Evolutionary conservation across 2,113 vertebrate genomes (phyloP).

Genomic region (Phycodurus eques): DNA sequence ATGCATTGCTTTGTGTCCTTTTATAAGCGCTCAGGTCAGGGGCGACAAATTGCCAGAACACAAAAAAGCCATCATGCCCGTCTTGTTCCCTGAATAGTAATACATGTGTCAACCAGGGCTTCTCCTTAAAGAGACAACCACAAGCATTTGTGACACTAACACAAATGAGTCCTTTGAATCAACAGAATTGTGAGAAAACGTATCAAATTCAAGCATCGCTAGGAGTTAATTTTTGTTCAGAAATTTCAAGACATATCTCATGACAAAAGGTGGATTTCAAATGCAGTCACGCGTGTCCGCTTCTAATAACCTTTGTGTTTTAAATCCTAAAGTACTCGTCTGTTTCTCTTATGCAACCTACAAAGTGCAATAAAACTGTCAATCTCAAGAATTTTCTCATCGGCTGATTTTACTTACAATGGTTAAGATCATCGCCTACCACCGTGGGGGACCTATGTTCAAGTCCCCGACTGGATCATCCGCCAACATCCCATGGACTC

Average conservation of each 20-base stretch:
- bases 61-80: constrained; percentile 31
- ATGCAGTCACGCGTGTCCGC: background rate
- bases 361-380: too few relatives aligned
- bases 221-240: background rate
- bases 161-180: constrained; percentile 43
- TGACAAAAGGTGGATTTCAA: background rate
- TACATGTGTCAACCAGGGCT: constrained; percentile 32
- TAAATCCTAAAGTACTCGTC: too few relatives aligned
- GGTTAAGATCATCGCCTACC: too few relatives aligned
- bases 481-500: too few relatives aligned
- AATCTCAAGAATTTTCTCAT: too few relatives aligned
- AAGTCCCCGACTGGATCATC: too few relatives aligned
- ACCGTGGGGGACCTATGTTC: too few relatives aligned
- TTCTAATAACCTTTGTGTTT: background rate
- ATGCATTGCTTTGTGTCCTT: background rate
- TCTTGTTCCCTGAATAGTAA: constrained; percentile 26
- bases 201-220: background rate
- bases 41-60: constrained; percentile 20
- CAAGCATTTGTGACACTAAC: constrained; percentile 40
- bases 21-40: constrained; percentile 15
- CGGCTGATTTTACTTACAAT: too few relatives aligned
- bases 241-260: background rate
- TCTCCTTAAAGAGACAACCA: constrained; percentile 45
- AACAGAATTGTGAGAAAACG: constrained; percentile 7
- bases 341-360: too few relatives aligned